Conservation (phyloP, 2,797 vertebrate genomes). For the Austrolebias charrua region DNA sequence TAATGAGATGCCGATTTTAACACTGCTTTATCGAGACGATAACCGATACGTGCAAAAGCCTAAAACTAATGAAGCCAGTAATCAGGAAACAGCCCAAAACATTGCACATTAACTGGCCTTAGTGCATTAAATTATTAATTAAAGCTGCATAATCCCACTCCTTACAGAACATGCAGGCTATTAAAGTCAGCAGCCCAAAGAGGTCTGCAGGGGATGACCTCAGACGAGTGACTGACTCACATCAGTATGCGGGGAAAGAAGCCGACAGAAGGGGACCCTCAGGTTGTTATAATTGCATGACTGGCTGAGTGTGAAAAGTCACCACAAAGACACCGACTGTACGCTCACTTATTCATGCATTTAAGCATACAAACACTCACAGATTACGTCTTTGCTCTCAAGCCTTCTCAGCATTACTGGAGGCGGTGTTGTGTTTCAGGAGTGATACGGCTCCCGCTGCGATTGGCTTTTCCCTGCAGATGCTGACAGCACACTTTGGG, state of each 20-base stretch:
- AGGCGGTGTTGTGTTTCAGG: conserved; percentile 74
- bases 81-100: conserved; percentile 21
- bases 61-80: conserved; percentile 14
- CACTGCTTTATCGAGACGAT: conserved; percentile 10
- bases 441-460: conserved; percentile 23
- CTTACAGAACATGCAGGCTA: conserved; percentile 28
- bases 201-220: conserved; percentile 30
- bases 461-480: conserved; percentile 52
- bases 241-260: conserved; percentile 35
- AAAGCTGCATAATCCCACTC: conserved; percentile 39
- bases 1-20: not conserved
- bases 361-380: conserved; percentile 15
- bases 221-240: conserved; percentile 22
- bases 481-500: conserved; percentile 68
- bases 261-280: conserved; percentile 39
- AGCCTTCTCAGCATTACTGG: conserved; percentile 71
- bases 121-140: conserved; percentile 46
- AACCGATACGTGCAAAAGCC: conserved; percentile 2
- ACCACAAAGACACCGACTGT: conserved; percentile 27
- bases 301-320: conserved; percentile 19
- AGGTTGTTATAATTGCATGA: conserved; percentile 27
- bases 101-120: conserved; percentile 26
- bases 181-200: conserved; percentile 32
- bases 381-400: conserved; percentile 32
- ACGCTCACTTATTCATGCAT: conserved; percentile 7